Base-by-base conservation (phyloP, 2,113 vertebrate genomes). In the Triplophysa rosa region DNA sequence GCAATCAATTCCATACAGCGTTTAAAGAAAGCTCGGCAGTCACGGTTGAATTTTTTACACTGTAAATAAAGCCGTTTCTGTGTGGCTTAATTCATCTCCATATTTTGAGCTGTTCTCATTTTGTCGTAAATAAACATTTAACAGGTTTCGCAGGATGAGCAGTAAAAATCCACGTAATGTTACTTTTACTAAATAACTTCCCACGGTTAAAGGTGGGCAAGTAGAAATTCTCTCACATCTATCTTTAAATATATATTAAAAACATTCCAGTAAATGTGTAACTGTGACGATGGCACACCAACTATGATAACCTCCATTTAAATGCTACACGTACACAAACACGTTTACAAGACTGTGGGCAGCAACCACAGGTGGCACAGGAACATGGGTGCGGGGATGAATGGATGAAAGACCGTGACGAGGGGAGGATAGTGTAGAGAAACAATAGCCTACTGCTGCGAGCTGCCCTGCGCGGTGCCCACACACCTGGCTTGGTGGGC, bases 401-500 rank as follows among this genome's bases (percentile, higher is more conserved):
- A 42, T 33, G 33, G 58, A 8, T 33, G 17, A 17, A 42, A 71
- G 69, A 77, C 17, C 4, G 21, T 24, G 45, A 84, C 81, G 84
- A 77, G 77, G 33, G 19, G 9, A n/a, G 72, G 79, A 79, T 77
- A 86, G 78, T 90, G 88, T 85, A 89, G 91, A 89, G 86, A 56
- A 91, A 90, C 77, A 86, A 86, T 91, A 85, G 90, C 92, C 89
- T 93, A 92, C 92, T 93, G 91, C 91, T 86, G 90, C 87, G 89
- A 84, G 89, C 87, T 67, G 90, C 91, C 87, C 90, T 74, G 73
- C 69, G 91, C 52, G 91, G 89, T 68, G 89, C 90, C 91, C 91
- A 89, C 91, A 92, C 91, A 98, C 98, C 98, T 88, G 95, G 96
- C 94, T 98, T 98, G 93, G 94, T 95, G 90, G 98, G 95, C 91